A percentile compares a stretch with the other conserved stretches of the same genome.
Evolutionary conservation across 1,140 invertebrate species (phyloP).

Genomic region (Papilio glaucus): DNA sequence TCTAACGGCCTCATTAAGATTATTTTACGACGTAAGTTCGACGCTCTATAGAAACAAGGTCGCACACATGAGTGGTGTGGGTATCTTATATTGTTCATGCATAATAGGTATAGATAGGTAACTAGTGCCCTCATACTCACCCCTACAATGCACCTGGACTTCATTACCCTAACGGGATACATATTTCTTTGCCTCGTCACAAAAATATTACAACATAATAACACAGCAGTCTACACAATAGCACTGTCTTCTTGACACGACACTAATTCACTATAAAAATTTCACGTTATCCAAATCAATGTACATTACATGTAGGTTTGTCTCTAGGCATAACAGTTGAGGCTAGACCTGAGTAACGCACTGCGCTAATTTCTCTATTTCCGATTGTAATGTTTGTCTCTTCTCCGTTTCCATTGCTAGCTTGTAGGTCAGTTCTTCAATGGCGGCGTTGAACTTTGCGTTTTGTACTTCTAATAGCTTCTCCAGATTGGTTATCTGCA

Average conservation of each 20-base stretch:
- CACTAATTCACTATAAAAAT: slow-evolving; percentile 34
- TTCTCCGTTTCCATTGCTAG: slow-evolving; percentile 84
- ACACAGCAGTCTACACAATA: slow-evolving; percentile 17
- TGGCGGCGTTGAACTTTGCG: slow-evolving; percentile 79
- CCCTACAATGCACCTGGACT: no score
- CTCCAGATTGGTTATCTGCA: slow-evolving; percentile 85
- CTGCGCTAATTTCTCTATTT: slow-evolving; percentile 85
- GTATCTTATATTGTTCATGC: background rate
- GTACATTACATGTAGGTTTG: no score
- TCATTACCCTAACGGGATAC: background rate
- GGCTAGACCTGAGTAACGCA: slow-evolving; percentile 85
- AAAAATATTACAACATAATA: no score
- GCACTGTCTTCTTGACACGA: slow-evolving; percentile 16
- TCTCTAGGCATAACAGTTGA: slow-evolving; percentile 14
- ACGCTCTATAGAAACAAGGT: no score
- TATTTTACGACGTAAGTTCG: no score
- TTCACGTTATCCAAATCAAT: slow-evolving; percentile 34
- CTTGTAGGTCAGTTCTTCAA: slow-evolving; percentile 84
- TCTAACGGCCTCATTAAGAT: no score
- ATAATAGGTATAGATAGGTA: no score
- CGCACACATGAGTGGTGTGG: no score
- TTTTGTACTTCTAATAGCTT: slow-evolving; percentile 84
- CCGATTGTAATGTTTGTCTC: slow-evolving; percentile 83
- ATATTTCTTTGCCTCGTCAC: background rate
- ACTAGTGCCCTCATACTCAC: no score